Base-by-base conservation (phyloP, 1,140 invertebrate genomes). In the Uloborus diversus region DNA sequence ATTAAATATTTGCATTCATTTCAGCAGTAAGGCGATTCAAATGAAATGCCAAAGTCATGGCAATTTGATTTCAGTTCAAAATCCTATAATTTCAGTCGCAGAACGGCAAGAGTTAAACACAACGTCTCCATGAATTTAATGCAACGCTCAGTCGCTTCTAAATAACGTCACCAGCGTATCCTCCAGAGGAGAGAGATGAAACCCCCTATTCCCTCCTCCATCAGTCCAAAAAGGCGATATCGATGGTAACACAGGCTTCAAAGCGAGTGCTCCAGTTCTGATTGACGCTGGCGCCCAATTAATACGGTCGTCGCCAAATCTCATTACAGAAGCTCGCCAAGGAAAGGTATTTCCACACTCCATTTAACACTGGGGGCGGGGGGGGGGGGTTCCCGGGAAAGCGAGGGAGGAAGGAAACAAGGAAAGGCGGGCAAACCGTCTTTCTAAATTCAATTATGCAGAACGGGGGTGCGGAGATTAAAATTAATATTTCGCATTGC, bases 361-460 rank as follows among this genome's bases (percentile, higher is more conserved):
- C 56, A 73, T 73, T 61, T 73, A 61, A 61, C 35, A 32, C 33
- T 20, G 56, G 51, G 32, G 27, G 53, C 66, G 42, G 49, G 56
- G 53, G 53, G 42, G 32, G 56, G 32, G 56, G 37, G 69, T 28
- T n/a, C n/a, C n/a, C n/a, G n/a, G n/a, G n/a, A n/a, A n/a, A n/a
- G n/a, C n/a, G n/a, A n/a, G n/a, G n/a, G n/a, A n/a, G n/a, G n/a
- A n/a, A n/a, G n/a, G n/a, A n/a, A n/a, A n/a, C n/a, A n/a, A n/a
- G n/a, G n/a, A n/a, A n/a, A n/a, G n/a, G n/a, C n/a, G n/a, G 57
- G 69, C 66, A 73, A 73, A 73, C 69, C 69, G 69, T 73, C 37
- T 37, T 30, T 25, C 33, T n/a, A 59, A 73, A 73, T 35, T 73
- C 69, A 73, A 73, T 73, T 73, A 73, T 73, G 69, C 69, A 73